Base-by-base conservation (phyloP, 2,113 vertebrate genomes). In the Coptodon bakossiorum region DNA sequence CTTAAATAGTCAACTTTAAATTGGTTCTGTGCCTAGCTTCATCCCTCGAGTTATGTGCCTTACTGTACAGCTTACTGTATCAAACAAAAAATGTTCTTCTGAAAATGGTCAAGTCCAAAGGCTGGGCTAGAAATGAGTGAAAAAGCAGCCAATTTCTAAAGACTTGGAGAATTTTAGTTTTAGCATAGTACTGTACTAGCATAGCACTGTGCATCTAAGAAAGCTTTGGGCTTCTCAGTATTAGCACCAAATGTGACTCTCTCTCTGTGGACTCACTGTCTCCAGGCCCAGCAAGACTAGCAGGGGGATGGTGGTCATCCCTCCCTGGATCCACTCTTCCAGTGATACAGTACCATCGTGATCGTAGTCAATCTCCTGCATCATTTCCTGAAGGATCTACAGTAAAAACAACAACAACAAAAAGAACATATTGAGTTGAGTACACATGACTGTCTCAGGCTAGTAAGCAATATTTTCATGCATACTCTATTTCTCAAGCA, bases 351-450 rank as follows among this genome's bases (percentile, higher is more conserved):
- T 98, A 22, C 98, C 98, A 38, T 99, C 98, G 17, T 95, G 97
- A 81, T 99, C 98, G 16, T 99, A 99, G 93, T 99, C 98, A 52
- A 99, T 99, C 95, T 99, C 98, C 90, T 97, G 97, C 98, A 99
- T 99, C 98, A 99, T 99, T 91, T 99, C 98, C 93, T 98, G 97
- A 29, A 99, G 97, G 80, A 99, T 99, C 98, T 99, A 84, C 13
- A 63, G 8, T 2, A 85, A 2, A 1, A 16, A 81, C 1, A 3
- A 11, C 8, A 34, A 66, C 3, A 50, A 73, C 1, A 2, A 2
- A 29, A 5, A 43, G 2, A 5, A 0, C 38, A 34, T 12, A 36
- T 56, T 22, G 1, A 31, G 27, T n/a, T 78, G 24, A 78, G 43
- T 50, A 76, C 16, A 17, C 6, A 19, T 29, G 43, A 48, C 5